Conservation (phyloP, 2,888 invertebrate genomes). For the Sphecodes monilicornis region DNA sequence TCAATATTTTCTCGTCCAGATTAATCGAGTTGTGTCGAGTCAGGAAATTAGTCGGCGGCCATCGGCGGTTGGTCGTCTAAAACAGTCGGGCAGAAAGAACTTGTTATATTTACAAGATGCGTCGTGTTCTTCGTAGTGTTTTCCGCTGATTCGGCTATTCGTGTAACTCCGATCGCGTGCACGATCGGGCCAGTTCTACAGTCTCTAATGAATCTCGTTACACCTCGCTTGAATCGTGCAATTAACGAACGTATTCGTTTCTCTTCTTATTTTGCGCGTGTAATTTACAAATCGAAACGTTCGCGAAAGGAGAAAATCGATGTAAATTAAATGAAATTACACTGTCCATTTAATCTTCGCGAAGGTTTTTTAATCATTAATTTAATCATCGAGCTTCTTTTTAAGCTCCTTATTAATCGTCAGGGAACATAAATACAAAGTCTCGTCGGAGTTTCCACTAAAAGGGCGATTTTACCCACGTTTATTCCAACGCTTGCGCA, state of each 20-base stretch:
- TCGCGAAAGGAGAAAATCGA: background rate
- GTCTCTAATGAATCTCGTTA: constrained; percentile 2
- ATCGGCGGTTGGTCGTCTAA: background rate
- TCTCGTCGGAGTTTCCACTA: background rate
- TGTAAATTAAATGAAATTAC: background rate
- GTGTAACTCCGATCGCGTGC: constrained; percentile 4
- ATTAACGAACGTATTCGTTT: background rate
- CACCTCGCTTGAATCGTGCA: background rate
- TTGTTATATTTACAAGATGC: background rate
- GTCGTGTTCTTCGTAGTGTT: background rate
- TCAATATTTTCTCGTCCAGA: background rate
- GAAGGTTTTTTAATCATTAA: too few species aligned
- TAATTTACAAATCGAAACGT: background rate
- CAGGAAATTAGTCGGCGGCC: background rate
- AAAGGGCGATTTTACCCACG: background rate
- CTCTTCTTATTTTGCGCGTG: background rate
- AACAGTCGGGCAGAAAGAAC: background rate
- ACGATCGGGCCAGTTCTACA: background rate
- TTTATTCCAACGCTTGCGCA: background rate
- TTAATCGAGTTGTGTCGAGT: background rate
- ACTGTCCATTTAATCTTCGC: background rate
- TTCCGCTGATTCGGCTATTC: background rate
- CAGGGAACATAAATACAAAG: background rate
- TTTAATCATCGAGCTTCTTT: too few species aligned
- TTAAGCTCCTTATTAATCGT: background rate